A percentile compares a stretch with the other conserved stretches of the same genome.
These are phyloP conservation scores for Caloenas nicobarica DNA, from an alignment of 2,113 vertebrate genomes.

Conservation along the genomic window DNA sequence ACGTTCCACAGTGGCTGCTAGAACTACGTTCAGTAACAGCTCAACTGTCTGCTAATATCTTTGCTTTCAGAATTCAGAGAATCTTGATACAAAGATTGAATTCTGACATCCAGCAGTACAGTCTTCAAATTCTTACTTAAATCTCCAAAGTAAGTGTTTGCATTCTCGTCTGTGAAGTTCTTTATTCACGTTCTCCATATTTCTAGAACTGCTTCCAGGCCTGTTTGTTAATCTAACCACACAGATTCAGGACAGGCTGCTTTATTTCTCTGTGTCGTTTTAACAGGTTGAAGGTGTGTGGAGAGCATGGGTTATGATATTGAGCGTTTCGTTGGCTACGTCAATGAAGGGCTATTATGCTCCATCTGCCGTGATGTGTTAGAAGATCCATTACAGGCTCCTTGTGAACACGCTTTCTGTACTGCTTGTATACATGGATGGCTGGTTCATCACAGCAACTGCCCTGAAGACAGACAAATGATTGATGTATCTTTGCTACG, in stretches of 20 bases:
- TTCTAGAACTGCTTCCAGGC: background rate
- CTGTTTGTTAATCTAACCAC: background rate
- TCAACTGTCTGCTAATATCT: background rate
- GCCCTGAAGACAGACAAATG: constrained; percentile 85
- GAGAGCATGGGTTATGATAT: constrained; percentile 86
- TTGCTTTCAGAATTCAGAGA: background rate
- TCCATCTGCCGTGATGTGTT: constrained; percentile 88
- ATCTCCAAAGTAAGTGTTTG: background rate
- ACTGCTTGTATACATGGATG: constrained; percentile 85
- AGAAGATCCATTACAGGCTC: constrained; percentile 87
- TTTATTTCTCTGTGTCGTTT: background rate
- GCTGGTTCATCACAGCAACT: constrained; percentile 85
- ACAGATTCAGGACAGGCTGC: background rate
- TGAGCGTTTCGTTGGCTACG: constrained; percentile 89
- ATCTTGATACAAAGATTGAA: background rate
- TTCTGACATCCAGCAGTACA: background rate
- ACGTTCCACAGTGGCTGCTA: background rate
- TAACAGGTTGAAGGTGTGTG: background rate
- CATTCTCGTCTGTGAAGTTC: background rate
- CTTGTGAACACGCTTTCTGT: constrained; percentile 90
- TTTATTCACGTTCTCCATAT: background rate
- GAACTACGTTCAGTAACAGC: background rate
- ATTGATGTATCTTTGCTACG: constrained; percentile 80
- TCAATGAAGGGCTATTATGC: constrained; percentile 89
- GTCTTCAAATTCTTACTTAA: background rate